Conservation (phyloP, 2,797 vertebrate species). For the Enteromius paludinosus region DNA sequence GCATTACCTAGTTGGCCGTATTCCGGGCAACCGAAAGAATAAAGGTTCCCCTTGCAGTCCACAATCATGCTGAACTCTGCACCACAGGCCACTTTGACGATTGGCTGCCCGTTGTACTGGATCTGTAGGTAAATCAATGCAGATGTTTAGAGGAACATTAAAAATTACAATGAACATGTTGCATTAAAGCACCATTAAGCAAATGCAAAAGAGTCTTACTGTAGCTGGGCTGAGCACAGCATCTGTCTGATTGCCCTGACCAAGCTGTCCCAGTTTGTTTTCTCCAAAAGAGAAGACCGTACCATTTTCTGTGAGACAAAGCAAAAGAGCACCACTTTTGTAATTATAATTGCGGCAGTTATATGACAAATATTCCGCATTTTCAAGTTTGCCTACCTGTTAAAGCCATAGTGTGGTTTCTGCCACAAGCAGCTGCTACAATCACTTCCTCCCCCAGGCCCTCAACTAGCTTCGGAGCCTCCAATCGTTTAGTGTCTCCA, state of each 20-base stretch:
- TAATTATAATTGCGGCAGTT: neutral
- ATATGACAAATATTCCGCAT: neutral
- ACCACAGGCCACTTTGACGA: conserved; percentile 93
- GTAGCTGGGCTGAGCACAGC: conserved; percentile 89
- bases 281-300: conserved; percentile 91
- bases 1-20: conserved; percentile 92
- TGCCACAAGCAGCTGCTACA: conserved; percentile 89
- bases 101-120: conserved; percentile 93
- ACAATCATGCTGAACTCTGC: conserved; percentile 98
- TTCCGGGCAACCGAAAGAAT: conserved; percentile 95
- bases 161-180: neutral
- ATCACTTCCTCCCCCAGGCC: conserved; percentile 83
- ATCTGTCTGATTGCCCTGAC: conserved; percentile 93
- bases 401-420: conserved; percentile 92
- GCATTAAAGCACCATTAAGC: neutral
- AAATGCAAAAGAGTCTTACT: conserved; percentile 69
- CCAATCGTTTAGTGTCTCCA: conserved; percentile 90
- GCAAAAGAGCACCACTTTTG: neutral
- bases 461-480: conserved; percentile 89
- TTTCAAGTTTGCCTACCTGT: conserved; percentile 77
- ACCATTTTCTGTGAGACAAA: conserved; percentile 82
- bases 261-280: conserved; percentile 95
- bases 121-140: conserved; percentile 78
- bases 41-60: conserved; percentile 97
- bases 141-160: neutral